Conservation (phyloP, 2,797 vertebrate genomes). For the Dermochelys coriacea region DNA sequence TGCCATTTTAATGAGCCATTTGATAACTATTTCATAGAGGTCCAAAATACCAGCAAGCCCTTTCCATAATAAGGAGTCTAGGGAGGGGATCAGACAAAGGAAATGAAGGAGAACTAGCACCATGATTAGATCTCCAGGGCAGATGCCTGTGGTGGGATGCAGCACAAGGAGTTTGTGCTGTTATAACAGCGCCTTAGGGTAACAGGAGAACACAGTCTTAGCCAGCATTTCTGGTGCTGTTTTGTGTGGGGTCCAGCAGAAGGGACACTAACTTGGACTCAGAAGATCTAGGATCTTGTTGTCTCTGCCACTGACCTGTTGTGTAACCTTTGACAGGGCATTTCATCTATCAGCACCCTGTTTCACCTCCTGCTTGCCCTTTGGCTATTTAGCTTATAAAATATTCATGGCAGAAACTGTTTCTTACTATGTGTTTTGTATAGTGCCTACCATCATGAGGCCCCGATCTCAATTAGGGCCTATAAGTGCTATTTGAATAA, state of each 20-base stretch:
- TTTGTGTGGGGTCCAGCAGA: not conserved
- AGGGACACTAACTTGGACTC: too few species aligned
- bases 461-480: not conserved
- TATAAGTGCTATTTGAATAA: not conserved
- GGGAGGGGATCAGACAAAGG: not conserved
- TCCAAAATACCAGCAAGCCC: constrained; percentile 30
- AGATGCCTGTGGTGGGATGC: not conserved
- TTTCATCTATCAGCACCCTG: not conserved
- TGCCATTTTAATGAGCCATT: constrained; percentile 53
- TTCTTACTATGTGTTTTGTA: not conserved
- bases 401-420: not conserved
- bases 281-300: too few species aligned
- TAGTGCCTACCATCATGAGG: not conserved
- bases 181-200: not conserved
- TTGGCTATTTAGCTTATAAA: not conserved
- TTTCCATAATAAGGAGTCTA: not conserved
- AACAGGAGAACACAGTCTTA: not conserved
- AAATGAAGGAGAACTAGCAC: too few species aligned
- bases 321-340: not conserved
- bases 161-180: not conserved
- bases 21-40: constrained; percentile 24
- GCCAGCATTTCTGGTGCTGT: not conserved
- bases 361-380: not conserved
- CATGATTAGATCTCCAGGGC: not conserved
- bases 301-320: not conserved